These are phyloP conservation scores for Eurytoma californica DNA, from an alignment of 2,888 invertebrate species.

Conservation along the genomic window DNA sequence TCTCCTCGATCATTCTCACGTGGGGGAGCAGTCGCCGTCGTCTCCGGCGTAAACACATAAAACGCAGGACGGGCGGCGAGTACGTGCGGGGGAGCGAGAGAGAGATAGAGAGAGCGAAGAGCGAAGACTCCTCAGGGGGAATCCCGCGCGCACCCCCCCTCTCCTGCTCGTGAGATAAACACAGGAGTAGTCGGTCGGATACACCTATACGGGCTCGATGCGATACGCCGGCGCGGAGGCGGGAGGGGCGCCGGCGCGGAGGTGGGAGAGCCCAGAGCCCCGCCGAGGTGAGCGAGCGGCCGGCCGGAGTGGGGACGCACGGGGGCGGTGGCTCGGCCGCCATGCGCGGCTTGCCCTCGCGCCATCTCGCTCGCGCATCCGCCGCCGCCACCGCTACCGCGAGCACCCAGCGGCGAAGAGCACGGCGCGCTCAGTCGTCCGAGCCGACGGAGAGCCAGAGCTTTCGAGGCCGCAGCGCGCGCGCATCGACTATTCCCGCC, in stretches of 20 bases:
- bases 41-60: conserved; percentile 49
- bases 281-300: neutral
- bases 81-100: neutral
- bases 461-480: neutral
- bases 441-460: conserved; percentile 7
- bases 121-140: conserved; percentile 32
- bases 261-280: conserved; percentile 23
- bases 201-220: neutral
- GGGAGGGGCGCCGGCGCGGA: conserved; percentile 22
- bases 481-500: conserved; percentile 9
- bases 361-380: neutral
- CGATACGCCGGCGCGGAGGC: neutral
- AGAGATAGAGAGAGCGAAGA: neutral
- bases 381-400: neutral
- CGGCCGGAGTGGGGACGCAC: conserved; percentile 10
- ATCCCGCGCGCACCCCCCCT: neutral
- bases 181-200: neutral
- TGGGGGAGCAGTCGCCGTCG: conserved; percentile 38
- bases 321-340: conserved; percentile 55
- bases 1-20: conserved; percentile 63
- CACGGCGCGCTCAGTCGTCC: conserved; percentile 13
- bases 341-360: conserved; percentile 20
- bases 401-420: neutral
- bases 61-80: conserved; percentile 27
- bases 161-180: neutral